These are phyloP conservation scores for Hormaphis cornu DNA, from an alignment of 1,140 invertebrate species.

Conservation along the genomic window DNA sequence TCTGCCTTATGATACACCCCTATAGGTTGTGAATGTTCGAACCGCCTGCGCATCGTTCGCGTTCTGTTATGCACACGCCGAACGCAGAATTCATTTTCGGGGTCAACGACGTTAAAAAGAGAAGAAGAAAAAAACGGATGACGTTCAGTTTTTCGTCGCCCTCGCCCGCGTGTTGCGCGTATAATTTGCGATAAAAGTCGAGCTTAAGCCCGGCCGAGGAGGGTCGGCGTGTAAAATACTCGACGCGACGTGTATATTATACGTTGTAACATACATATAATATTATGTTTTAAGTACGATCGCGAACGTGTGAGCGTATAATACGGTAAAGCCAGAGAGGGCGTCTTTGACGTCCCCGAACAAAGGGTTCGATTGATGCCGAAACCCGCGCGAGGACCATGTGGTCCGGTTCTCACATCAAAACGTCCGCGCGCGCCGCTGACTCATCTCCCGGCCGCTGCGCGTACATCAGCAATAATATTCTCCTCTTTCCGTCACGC, in stretches of 20 bases:
- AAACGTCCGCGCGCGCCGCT: slow-evolving; percentile 4
- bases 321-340: slow-evolving; percentile 31
- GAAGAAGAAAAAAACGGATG: background rate
- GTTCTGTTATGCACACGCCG: too few species aligned
- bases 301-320: background rate
- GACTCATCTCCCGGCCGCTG: slow-evolving; percentile 6
- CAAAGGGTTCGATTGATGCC: slow-evolving; percentile 31
- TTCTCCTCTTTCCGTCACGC: too few species aligned
- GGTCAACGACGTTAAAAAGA: background rate
- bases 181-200: slow-evolving; percentile 21
- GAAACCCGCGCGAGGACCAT: slow-evolving; percentile 29
- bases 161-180: background rate
- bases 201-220: slow-evolving; percentile 6
- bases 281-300: background rate
- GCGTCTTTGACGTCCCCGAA: slow-evolving; percentile 30
- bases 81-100: too few species aligned
- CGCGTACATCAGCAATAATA: too few species aligned
- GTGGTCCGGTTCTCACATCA: slow-evolving; percentile 31
- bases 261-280: background rate
- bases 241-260: background rate
- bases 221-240: background rate
- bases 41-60: too few species aligned
- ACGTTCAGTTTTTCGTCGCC: background rate
- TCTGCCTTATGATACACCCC: too few species aligned
- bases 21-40: too few species aligned